Evolutionary conservation across 2,113 vertebrate species (phyloP).

Genomic region (Vicugna pacos): DNA sequence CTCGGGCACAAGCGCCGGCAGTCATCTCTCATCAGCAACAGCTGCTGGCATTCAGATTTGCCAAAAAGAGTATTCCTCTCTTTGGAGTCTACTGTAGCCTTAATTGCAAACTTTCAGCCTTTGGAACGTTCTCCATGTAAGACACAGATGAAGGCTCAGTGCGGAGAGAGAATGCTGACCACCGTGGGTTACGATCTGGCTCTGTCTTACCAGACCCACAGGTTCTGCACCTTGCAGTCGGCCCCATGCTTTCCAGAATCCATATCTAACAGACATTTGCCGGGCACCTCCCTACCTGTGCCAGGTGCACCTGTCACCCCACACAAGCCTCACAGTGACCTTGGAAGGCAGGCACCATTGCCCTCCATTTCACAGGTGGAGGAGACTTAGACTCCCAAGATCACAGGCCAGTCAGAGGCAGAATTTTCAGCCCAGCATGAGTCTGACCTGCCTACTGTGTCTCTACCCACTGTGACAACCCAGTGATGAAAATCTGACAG

Average conservation of each 20-base stretch:
- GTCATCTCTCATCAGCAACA: neutral
- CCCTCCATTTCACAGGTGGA: neutral
- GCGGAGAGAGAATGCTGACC: neutral
- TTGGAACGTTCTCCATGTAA: neutral
- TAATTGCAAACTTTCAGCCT: neutral
- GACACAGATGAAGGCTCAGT: neutral
- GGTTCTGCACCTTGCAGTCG: neutral
- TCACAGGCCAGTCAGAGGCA: neutral
- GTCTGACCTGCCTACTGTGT: neutral
- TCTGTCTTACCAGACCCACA: neutral
- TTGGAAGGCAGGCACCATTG: rapidly evolving
- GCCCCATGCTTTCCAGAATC: neutral
- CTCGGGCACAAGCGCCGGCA: neutral
- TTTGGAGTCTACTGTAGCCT: neutral
- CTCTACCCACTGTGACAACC: neutral
- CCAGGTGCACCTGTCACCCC: neutral
- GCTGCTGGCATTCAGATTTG: neutral
- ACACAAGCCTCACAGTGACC: neutral
- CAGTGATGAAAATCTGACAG: neutral
- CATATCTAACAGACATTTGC: neutral
- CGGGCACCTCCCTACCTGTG: neutral
- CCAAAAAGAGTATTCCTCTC: neutral
- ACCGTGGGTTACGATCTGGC: neutral
- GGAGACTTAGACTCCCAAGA: neutral
- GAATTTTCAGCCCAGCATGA: neutral